Evolutionary conservation across 2,797 vertebrate genomes (phyloP), one percentile per base, ranked within the genome.

Genomic region (Microhierax caerulescens): DNA sequence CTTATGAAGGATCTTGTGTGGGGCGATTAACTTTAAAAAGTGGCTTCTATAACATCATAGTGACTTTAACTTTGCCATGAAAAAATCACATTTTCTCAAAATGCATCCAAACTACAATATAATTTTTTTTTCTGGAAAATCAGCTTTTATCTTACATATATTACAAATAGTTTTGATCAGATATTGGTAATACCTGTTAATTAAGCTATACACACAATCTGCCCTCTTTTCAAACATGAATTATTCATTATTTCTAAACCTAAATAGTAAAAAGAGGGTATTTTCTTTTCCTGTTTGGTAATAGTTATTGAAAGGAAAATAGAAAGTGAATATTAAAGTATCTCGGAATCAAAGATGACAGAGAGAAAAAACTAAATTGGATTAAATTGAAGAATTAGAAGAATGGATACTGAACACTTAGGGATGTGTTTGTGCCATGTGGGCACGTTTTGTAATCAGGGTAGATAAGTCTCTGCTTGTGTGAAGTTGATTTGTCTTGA

Each of bases 351-450:
- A 50, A 54, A 80, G 57, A 34, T 70, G 50, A 39, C 11, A 30
- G 22, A 28, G 24, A n/a, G 50, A 80, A 75, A 63, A 41, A 41
- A 25, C 7, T 8, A 57, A 67, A 61, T 37, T 24, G 6, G 19
- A 19, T 54, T 3, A 45, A 57, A 69, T 53, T 37, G 68, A 80
- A 64, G 32, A 70, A 60, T 60, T 43, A 36, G 43, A 70, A 65
- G 64, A 65, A 39, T 41, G 1, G 3, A 15, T 68, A 50, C 25
- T 13, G 37, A 37, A 48, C 20, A 10, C 13, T 8, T 14, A 30
- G 11, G 15, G 16, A 41, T 6, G 2, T 17, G 7, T n/a, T 65
- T 5, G 4, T 70, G 41, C 36, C n/a, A 9, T 2, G 2, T 1
- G 3, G 28, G 34, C 6, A 28, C 3, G 24, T 51, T 61, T 61